These are phyloP conservation scores for Sepiola atlantica DNA, from an alignment of 2,888 invertebrate species.

Conservation along the genomic window DNA sequence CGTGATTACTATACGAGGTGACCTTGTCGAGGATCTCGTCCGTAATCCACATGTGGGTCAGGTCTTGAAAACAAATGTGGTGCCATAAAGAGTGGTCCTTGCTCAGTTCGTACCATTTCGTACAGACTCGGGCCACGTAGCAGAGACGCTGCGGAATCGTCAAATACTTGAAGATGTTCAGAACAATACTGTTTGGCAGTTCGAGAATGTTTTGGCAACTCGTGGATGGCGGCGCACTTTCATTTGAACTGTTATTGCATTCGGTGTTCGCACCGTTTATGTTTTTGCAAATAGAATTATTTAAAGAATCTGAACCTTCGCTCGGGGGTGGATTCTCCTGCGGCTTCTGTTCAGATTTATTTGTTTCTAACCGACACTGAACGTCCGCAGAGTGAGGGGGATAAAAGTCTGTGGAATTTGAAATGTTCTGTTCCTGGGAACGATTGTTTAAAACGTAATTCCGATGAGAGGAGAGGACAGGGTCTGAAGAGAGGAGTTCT, in stretches of 20 bases:
- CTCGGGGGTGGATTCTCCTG: neutral
- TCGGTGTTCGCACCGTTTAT: neutral
- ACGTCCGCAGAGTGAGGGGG: neutral
- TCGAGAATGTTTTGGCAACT: conserved; percentile 24
- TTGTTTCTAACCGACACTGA: neutral
- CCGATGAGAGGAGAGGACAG: neutral
- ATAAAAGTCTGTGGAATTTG: neutral
- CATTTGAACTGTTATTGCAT: neutral
- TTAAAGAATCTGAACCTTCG: neutral
- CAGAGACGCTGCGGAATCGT: conserved; percentile 53
- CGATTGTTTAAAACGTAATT: neutral
- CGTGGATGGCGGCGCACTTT: neutral
- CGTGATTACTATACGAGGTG: conserved; percentile 60
- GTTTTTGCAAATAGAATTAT: neutral
- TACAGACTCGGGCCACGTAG: conserved; percentile 55
- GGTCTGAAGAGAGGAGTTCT: neutral
- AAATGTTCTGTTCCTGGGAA: neutral
- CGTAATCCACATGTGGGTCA: conserved; percentile 51
- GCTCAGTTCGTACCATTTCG: conserved; percentile 56
- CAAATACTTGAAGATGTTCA: conserved; percentile 55
- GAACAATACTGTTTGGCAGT: conserved; percentile 54
- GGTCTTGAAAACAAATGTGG: conserved; percentile 54
- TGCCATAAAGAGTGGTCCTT: conserved; percentile 60
- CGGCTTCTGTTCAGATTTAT: neutral
- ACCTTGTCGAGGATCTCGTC: conserved; percentile 54